Conservation (phyloP, 1,140 invertebrate species). For the Drosophila baimaii region DNA sequence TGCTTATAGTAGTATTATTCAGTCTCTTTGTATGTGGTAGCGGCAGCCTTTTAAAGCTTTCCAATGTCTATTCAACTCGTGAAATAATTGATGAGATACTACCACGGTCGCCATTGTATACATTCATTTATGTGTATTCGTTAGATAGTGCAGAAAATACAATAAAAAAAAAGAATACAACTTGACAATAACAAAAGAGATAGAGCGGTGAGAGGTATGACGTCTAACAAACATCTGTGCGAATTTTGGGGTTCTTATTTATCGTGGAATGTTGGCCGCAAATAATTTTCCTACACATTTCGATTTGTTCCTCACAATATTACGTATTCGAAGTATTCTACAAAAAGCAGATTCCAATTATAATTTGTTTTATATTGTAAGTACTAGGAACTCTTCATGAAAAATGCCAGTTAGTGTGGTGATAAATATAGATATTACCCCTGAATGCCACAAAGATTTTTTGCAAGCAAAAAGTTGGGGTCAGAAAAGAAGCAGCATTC, state of each 20-base stretch:
- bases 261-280: neutral
- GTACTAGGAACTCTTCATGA: neutral
- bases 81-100: constrained; percentile 64
- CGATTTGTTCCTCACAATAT: no score
- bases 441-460: neutral
- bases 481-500: no score
- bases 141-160: constrained; percentile 32
- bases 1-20: neutral
- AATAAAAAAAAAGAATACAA: constrained; percentile 24
- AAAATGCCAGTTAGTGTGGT: no score
- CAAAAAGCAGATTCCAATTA: no score
- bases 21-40: neutral
- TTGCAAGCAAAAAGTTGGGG: neutral
- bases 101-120: constrained; percentile 22
- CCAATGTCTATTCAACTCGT: constrained; percentile 30
- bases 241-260: constrained; percentile 30
- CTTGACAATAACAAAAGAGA: constrained; percentile 27
- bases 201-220: constrained; percentile 27
- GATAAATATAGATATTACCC: neutral
- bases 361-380: no score
- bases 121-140: constrained; percentile 2
- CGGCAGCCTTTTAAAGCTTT: constrained; percentile 46
- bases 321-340: no score
- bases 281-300: neutral
- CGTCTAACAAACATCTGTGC: constrained; percentile 51